Evolutionary conservation across 2,888 invertebrate genomes (phyloP).

Genomic region (Zaprionus bogoriensis): DNA sequence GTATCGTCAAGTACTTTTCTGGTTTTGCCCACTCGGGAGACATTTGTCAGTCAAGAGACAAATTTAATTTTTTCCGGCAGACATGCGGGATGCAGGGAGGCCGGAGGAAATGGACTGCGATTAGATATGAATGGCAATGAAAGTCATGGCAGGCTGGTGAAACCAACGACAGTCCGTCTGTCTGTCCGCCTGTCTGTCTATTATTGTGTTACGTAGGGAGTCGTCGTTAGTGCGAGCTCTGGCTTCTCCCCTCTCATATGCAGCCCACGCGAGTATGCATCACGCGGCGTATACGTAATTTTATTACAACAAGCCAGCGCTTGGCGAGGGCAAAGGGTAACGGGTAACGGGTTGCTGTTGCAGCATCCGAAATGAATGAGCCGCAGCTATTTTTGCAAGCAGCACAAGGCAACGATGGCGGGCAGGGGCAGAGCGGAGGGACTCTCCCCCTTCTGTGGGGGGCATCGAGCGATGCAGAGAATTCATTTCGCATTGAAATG

Average conservation of each 20-base stretch:
- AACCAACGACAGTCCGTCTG: slow-evolving; percentile 23
- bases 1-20: slow-evolving; percentile 81
- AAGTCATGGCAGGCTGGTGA: slow-evolving; percentile 66
- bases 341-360: slow-evolving; percentile 3
- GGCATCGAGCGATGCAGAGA: slow-evolving; percentile 46
- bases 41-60: slow-evolving; percentile 82
- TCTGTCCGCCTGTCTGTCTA: slow-evolving; percentile 23
- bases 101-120: slow-evolving; percentile 50
- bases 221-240: background rate
- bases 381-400: slow-evolving; percentile 41
- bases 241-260: background rate
- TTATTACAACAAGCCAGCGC: slow-evolving; percentile 67
- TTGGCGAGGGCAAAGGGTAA: too few species aligned
- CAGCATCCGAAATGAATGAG: slow-evolving; percentile 50
- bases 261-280: too few species aligned
- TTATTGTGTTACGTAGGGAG: slow-evolving; percentile 33
- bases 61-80: slow-evolving; percentile 77
- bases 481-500: slow-evolving; percentile 79
- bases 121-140: slow-evolving; percentile 77
- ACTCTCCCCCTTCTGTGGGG: slow-evolving; percentile 7
- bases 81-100: background rate
- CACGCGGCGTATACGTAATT: slow-evolving; percentile 73
- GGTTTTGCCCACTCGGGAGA: slow-evolving; percentile 80
- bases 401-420: background rate
- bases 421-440: background rate